Evolutionary conservation across 2,797 vertebrate genomes (phyloP).

Genomic region (Chaetophractus vellerosus): DNA sequence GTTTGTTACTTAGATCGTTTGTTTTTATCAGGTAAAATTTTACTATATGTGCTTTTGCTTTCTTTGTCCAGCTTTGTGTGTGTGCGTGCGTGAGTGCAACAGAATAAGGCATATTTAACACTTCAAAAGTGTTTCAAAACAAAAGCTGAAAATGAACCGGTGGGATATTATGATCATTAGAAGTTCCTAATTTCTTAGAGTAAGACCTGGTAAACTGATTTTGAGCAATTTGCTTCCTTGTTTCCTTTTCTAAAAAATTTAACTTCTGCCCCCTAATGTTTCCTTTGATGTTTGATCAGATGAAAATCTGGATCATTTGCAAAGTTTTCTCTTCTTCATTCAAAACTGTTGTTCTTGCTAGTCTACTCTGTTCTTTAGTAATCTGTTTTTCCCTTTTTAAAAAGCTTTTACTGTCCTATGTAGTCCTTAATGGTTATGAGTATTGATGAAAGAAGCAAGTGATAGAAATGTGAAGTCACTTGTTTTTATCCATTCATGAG

Average conservation of each 20-base stretch:
- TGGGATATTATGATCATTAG: slow-evolving; percentile 51
- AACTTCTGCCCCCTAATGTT: slow-evolving; percentile 42
- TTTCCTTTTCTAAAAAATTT: slow-evolving; percentile 37
- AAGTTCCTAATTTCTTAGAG: slow-evolving; percentile 33
- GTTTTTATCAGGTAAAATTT: slow-evolving; percentile 73
- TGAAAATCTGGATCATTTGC: slow-evolving; percentile 37
- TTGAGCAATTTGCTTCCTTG: slow-evolving; percentile 52
- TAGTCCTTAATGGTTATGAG: slow-evolving; percentile 28
- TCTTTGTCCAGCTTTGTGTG: neutral
- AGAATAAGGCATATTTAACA: slow-evolving; percentile 37
- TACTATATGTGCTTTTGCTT: slow-evolving; percentile 46
- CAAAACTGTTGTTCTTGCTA: slow-evolving; percentile 45
- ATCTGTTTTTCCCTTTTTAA: neutral
- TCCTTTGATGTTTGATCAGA: slow-evolving; percentile 57
- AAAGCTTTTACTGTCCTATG: neutral
- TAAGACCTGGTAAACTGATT: slow-evolving; percentile 47
- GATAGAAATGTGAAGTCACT: slow-evolving; percentile 20
- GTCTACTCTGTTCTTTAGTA: slow-evolving; percentile 49
- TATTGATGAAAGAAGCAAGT: slow-evolving; percentile 64
- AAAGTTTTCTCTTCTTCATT: slow-evolving; percentile 54
- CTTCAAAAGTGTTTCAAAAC: slow-evolving; percentile 47
- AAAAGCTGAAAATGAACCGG: slow-evolving; percentile 53
- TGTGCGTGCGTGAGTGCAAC: neutral
- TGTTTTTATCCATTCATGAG: slow-evolving; percentile 31
- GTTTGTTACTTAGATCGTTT: slow-evolving; percentile 66